phyloP scores from a whole-genome alignment of 2,113 vertebrate genomes.

The Agapornis roseicollis region DNA sequence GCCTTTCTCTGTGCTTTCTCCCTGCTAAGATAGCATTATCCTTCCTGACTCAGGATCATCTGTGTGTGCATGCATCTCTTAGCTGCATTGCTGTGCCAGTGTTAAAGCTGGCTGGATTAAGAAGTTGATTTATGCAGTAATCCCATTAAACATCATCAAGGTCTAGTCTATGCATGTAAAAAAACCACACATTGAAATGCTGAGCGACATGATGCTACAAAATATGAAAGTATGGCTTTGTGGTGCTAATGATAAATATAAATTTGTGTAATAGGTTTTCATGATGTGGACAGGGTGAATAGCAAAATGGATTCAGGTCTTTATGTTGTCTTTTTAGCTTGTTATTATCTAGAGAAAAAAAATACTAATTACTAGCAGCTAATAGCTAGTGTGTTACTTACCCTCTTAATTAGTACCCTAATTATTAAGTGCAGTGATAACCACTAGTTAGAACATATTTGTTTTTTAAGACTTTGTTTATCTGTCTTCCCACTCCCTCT shows the following conservation, averaged over 20 bases:
- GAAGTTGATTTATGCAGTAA: not conserved
- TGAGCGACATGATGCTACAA: not conserved
- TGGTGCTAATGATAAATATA: not conserved
- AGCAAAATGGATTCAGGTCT: not conserved
- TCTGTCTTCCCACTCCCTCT: slow-evolving; percentile 23
- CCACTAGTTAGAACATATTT: slow-evolving; percentile 28
- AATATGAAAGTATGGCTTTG: not conserved
- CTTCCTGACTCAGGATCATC: not conserved
- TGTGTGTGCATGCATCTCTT: not conserved
- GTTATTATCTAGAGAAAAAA: slow-evolving; percentile 44
- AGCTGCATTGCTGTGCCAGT: not conserved
- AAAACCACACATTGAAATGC: rapidly evolving
- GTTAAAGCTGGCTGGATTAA: not conserved
- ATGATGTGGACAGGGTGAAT: not conserved
- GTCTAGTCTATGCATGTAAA: not conserved
- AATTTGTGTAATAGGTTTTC: not conserved
- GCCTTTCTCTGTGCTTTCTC: not conserved
- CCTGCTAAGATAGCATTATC: not conserved
- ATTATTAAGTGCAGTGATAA: slow-evolving; percentile 61
- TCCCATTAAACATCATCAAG: not conserved
- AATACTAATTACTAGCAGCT: slow-evolving; percentile 44
- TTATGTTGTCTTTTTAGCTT: slow-evolving; percentile 37
- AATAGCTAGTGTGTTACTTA: slow-evolving; percentile 52
- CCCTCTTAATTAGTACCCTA: slow-evolving; percentile 50
- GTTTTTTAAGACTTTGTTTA: slow-evolving; percentile 61